Evolutionary conservation across 2,888 invertebrate genomes (phyloP).

Genomic region (Eupithecia tripunctaria): DNA sequence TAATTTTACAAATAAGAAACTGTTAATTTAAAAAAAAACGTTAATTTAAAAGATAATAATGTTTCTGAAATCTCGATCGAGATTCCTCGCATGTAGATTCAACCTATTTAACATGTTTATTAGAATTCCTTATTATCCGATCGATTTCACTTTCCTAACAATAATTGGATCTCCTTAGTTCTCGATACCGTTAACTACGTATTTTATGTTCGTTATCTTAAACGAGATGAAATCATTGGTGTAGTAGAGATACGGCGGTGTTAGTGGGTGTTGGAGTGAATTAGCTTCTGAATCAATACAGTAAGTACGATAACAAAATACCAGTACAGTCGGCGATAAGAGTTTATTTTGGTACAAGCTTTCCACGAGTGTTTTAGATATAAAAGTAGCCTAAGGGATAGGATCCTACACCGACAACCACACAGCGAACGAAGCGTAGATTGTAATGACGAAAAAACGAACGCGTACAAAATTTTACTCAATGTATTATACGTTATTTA

Average conservation of each 20-base stretch:
- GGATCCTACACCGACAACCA: no score
- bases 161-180: not conserved
- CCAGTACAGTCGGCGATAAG: not conserved
- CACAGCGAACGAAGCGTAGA: no score
- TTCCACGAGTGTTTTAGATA: not conserved
- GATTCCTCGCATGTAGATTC: not conserved
- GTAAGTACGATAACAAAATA: not conserved
- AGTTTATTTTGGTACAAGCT: no score
- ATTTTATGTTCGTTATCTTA: not conserved
- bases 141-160: not conserved
- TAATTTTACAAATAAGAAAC: not conserved
- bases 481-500: no score
- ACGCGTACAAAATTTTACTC: no score
- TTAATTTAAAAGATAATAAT: not conserved
- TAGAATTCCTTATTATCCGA: not conserved
- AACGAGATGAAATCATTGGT: conserved; percentile 1
- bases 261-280: not conserved
- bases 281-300: conserved; percentile 1
- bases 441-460: no score
- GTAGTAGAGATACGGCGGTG: not conserved
- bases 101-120: conserved; percentile 1
- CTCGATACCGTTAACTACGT: not conserved
- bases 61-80: not conserved
- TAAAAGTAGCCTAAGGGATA: no score
- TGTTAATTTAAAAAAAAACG: no score